Base-by-base conservation (phyloP, 2,888 invertebrate species). In the Caenorhabditis sp. region DNA sequence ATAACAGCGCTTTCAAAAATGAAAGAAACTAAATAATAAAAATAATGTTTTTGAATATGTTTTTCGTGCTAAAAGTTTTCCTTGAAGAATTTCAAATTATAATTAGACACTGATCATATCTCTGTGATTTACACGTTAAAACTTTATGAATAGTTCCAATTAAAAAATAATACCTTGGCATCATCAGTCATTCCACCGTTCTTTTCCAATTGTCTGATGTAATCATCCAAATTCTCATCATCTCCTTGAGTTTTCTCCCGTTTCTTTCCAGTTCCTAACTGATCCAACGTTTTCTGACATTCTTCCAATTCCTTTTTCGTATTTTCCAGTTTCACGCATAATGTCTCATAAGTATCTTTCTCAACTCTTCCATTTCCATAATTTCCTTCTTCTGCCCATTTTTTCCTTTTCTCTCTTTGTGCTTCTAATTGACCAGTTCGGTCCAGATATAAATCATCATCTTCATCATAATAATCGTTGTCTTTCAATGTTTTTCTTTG, bases 391-490 rank as follows among this genome's bases (percentile, higher is more conserved):
- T 73, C 75, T 17, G 77, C 77, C 72, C 90, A 88, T 68, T 88
- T 90, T 92, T 93, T 94, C 65, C 95, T 90, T 69, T 92, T 91
- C 82, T 92, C 91, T 8, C 97, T 91, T 88, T 95, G 96, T 82
- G 92, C 91, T 88, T 96, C 95, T 25, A 97, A 92, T 66, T 92
- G 92, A 1, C 97, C 97, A 0, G 99, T 99, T 75, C 97, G 91
- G 88, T 99, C 99, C 63, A 95, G 91, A 90, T 93, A 99, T 25
- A 93, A 93, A 88, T 99, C 97, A 72, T 99, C 97, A 85, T 99
- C 96, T 0, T 94, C 94, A 82, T 94, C 94, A 88, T 95, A 95
- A 88, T 91, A 95, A 89, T 95, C 97, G 85, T 96, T 93, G 2
- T 83, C 87, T 58, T 80, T 81, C 38, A 84, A 67, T 7, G 78